Percentiles rank a stretch among this genome's conserved stretches.
phyloP scores from a whole-genome alignment of 2,113 vertebrate species.

The Coreoperca whiteheadi region DNA sequence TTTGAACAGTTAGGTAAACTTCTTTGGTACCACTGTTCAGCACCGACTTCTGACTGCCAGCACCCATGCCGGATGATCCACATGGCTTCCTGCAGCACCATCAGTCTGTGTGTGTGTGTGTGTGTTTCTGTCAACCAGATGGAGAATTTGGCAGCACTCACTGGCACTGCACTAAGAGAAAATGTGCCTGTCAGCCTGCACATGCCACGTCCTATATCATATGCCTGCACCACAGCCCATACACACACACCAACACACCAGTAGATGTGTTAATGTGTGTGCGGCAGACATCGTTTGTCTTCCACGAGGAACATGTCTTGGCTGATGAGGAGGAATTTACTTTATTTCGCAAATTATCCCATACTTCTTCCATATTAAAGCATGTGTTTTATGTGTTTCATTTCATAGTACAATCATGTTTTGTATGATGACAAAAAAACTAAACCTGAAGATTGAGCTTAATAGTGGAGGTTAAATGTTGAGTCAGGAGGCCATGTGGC shows the following conservation, averaged over 20 bases:
- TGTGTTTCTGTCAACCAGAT: constrained; percentile 53
- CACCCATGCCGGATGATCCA: constrained; percentile 22
- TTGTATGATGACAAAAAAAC: no score
- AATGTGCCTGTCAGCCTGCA: constrained; percentile 28
- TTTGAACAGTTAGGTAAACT: constrained; percentile 5
- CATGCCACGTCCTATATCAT: constrained; percentile 38
- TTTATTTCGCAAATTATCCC: not conserved
- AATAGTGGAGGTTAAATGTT: constrained; percentile 14
- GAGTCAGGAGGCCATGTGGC: constrained; percentile 4
- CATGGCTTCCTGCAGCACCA: constrained; percentile 15
- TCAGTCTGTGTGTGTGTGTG: constrained; percentile 18
- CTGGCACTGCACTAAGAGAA: constrained; percentile 24
- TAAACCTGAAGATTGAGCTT: not conserved
- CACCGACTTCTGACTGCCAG: not conserved
- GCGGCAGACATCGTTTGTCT: constrained; percentile 14
- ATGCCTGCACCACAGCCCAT: constrained; percentile 1
- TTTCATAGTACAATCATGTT: no score
- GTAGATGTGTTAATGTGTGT: not conserved
- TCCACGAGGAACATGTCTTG: not conserved
- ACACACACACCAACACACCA: not conserved
- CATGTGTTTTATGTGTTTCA: not conserved
- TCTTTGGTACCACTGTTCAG: constrained; percentile 7
- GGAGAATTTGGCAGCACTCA: constrained; percentile 50
- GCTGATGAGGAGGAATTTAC: constrained; percentile 5
- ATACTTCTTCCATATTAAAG: not conserved